Percentiles rank a stretch among this genome's conserved stretches.
Evolutionary conservation across 2,888 invertebrate genomes (phyloP).

Genomic region (Portevinia maculata): DNA sequence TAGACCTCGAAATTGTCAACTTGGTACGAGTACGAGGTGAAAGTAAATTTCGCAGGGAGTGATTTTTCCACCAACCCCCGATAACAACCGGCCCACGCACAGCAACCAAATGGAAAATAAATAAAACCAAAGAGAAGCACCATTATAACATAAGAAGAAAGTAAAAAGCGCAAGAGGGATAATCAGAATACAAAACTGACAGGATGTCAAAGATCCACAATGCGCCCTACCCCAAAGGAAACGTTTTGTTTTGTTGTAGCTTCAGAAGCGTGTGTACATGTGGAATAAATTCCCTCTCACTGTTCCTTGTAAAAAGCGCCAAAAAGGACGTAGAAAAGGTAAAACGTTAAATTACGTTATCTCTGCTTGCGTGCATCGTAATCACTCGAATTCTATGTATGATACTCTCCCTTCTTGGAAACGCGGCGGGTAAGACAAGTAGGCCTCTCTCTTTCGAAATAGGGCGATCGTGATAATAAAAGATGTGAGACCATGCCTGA

Average conservation of each 20-base stretch:
- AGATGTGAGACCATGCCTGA: slow-evolving; percentile 55
- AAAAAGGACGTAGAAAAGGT: slow-evolving; percentile 2
- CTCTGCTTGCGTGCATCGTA: slow-evolving; percentile 33
- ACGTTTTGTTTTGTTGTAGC: slow-evolving; percentile 12
- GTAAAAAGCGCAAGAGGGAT: slow-evolving; percentile 60
- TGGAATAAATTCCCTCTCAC: slow-evolving; percentile 33
- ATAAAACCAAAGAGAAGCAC: slow-evolving; percentile 1
- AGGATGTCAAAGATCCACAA: slow-evolving; percentile 70
- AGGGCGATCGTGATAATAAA: slow-evolving; percentile 61
- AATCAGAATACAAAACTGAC: slow-evolving; percentile 73
- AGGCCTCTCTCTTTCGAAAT: slow-evolving; percentile 42
- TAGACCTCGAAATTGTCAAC: slow-evolving; percentile 55
- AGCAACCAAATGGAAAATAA: background rate
- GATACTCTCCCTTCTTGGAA: background rate
- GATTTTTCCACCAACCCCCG: slow-evolving; percentile 7
- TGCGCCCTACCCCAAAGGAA: slow-evolving; percentile 26
- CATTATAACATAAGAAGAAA: slow-evolving; percentile 12
- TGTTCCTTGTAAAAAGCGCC: slow-evolving; percentile 6
- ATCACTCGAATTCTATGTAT: slow-evolving; percentile 61
- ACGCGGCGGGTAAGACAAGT: background rate
- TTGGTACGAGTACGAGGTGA: slow-evolving; percentile 32
- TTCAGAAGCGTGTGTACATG: slow-evolving; percentile 55
- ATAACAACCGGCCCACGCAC: slow-evolving; percentile 19
- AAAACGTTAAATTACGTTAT: slow-evolving; percentile 65
- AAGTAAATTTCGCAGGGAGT: slow-evolving; percentile 43